Percentiles rank a stretch among this genome's conserved stretches.
Evolutionary conservation across 2,797 vertebrate genomes (phyloP).

Genomic region (Cossypha niveicapilla): DNA sequence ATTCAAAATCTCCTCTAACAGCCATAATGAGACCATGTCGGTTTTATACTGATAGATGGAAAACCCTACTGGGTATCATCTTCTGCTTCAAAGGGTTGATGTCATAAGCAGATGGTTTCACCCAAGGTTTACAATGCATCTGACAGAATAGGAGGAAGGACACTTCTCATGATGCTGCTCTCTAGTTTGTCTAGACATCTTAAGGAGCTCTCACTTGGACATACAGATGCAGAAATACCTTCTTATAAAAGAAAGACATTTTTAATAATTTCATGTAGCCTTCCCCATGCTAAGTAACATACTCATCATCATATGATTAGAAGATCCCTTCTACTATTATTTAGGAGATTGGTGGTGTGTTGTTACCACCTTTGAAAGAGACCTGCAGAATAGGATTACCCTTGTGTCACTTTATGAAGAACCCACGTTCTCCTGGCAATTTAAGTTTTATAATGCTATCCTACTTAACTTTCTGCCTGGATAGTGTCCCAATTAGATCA

Average conservation of each 20-base stretch:
- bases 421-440: not conserved
- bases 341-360: conserved; percentile 7
- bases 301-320: conserved; percentile 13
- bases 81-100: not conserved
- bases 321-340: not conserved
- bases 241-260: not conserved
- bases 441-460: not conserved
- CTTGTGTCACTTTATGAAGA: not conserved
- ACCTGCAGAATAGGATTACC: conserved; percentile 13
- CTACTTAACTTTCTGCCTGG: not conserved
- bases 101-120: not conserved
- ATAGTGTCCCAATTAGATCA: not conserved
- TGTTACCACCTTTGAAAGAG: not conserved
- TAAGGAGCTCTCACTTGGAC: not conserved
- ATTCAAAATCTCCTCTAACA: not conserved
- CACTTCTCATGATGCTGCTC: not conserved
- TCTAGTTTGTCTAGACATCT: not conserved
- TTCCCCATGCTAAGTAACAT: not conserved
- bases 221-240: not conserved
- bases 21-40: not conserved
- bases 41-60: not conserved
- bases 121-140: not conserved
- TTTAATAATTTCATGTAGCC: not conserved
- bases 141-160: not conserved
- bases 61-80: not conserved